Conservation (phyloP, 2,797 vertebrate species). For the Rhabdophis nuchalis region DNA sequence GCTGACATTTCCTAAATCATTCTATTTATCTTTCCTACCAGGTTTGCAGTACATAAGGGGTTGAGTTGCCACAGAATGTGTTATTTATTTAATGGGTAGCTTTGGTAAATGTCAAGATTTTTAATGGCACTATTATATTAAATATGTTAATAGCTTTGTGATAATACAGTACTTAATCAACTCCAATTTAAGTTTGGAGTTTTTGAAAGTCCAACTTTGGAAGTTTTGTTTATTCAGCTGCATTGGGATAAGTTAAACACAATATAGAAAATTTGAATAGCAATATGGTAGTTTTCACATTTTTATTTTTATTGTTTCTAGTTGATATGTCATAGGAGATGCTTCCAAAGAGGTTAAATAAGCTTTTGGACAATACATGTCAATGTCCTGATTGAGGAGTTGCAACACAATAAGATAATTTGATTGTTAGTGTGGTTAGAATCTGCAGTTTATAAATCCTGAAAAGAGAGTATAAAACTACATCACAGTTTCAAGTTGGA, state of each 20-base stretch:
- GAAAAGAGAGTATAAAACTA: not conserved
- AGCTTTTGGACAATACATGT: not conserved
- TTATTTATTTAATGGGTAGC: constrained; percentile 14
- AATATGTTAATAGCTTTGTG: not conserved
- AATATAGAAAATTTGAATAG: not conserved
- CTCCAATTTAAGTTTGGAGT: constrained; percentile 10
- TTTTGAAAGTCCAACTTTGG: not conserved
- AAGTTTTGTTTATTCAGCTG: constrained; percentile 8
- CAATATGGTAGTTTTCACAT: not conserved
- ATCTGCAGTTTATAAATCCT: not conserved
- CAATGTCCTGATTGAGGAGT: not conserved
- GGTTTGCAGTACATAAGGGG: constrained; percentile 14
- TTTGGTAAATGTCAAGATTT: not conserved
- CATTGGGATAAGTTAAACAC: not conserved
- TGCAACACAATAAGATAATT: not conserved
- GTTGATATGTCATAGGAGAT: not conserved
- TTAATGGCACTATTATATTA: constrained; percentile 15
- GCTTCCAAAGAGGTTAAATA: not conserved
- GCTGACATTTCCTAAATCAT: not conserved
- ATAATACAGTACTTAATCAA: not conserved
- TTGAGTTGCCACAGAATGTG: not conserved
- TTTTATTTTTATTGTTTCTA: not conserved
- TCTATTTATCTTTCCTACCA: constrained; percentile 15
- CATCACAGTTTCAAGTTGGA: not conserved
- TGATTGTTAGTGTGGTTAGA: not conserved